These are phyloP conservation scores for Emys orbicularis DNA, from an alignment of 2,797 vertebrate genomes.

Conservation along the genomic window DNA sequence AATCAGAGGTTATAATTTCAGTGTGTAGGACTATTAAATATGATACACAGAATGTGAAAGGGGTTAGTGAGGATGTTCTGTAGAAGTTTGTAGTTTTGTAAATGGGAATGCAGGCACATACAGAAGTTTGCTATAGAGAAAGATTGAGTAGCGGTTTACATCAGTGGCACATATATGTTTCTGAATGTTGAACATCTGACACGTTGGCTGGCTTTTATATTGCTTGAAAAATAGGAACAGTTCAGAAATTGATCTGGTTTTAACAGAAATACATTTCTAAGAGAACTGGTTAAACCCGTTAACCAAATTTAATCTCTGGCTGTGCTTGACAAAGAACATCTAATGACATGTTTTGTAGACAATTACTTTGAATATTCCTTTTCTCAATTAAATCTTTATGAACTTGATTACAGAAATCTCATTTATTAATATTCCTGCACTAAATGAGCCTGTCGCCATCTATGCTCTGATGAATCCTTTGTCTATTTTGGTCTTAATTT, in stretches of 20 bases:
- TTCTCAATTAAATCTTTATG: background rate
- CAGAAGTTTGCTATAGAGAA: accelerated
- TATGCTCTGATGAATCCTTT: background rate
- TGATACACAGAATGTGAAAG: accelerated
- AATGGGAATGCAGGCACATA: accelerated
- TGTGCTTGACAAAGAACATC: background rate
- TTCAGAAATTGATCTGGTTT: slow-evolving; percentile 16
- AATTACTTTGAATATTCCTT: background rate
- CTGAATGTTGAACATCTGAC: accelerated
- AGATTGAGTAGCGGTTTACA: accelerated
- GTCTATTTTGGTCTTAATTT: background rate
- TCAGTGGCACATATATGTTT: accelerated
- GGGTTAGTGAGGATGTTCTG: background rate
- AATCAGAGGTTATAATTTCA: accelerated
- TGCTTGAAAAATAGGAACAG: background rate
- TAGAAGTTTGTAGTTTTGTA: background rate
- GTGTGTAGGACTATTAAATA: accelerated
- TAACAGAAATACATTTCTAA: background rate
- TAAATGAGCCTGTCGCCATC: background rate
- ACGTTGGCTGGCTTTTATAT: accelerated
- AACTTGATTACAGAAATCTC: background rate
- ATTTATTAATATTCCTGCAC: background rate
- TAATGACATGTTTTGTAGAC: background rate
- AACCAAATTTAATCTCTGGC: slow-evolving; percentile 13
- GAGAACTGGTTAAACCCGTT: slow-evolving; percentile 19